Conservation (phyloP, 2,888 invertebrate genomes). For the Calephelis perditalis region DNA sequence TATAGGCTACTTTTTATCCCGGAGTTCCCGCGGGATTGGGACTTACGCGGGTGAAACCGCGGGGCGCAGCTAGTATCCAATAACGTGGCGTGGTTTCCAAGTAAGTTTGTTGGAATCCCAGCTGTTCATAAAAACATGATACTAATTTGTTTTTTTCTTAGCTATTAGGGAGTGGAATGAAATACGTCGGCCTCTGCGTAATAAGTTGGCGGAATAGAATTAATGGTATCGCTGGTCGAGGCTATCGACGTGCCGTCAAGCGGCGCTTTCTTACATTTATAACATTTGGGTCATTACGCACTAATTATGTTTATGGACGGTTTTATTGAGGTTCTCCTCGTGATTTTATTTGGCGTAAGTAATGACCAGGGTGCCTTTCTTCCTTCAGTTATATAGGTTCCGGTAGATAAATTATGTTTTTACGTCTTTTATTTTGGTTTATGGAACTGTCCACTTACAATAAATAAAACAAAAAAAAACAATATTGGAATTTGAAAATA, state of each 20-base stretch:
- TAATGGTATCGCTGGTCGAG: conserved; percentile 27
- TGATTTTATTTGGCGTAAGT: conserved; percentile 30
- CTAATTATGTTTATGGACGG: conserved; percentile 56
- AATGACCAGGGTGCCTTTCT: conserved; percentile 8
- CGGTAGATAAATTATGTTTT: too few relatives aligned
- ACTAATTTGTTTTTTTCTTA: conserved; percentile 4
- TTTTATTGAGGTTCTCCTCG: conserved; percentile 37
- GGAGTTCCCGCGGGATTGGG: too few relatives aligned
- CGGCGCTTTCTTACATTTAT: conserved; percentile 46
- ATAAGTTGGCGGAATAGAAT: conserved; percentile 23
- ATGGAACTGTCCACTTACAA: too few relatives aligned
- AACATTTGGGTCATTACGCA: conserved; percentile 52
- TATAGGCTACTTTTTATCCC: too few relatives aligned
- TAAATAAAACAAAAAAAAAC: too few relatives aligned
- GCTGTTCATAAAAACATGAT: neutral
- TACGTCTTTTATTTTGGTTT: too few relatives aligned
- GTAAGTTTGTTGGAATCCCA: too few relatives aligned
- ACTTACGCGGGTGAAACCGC: too few relatives aligned
- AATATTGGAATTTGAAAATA: too few relatives aligned
- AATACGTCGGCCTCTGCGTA: conserved; percentile 17
- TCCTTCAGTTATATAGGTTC: neutral
- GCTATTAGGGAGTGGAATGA: conserved; percentile 5
- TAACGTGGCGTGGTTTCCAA: too few relatives aligned
- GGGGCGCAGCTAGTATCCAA: too few relatives aligned
- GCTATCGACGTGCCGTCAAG: conserved; percentile 33